Base-by-base conservation (phyloP, 2,113 vertebrate species). In the Herpailurus yagouaroundi region DNA sequence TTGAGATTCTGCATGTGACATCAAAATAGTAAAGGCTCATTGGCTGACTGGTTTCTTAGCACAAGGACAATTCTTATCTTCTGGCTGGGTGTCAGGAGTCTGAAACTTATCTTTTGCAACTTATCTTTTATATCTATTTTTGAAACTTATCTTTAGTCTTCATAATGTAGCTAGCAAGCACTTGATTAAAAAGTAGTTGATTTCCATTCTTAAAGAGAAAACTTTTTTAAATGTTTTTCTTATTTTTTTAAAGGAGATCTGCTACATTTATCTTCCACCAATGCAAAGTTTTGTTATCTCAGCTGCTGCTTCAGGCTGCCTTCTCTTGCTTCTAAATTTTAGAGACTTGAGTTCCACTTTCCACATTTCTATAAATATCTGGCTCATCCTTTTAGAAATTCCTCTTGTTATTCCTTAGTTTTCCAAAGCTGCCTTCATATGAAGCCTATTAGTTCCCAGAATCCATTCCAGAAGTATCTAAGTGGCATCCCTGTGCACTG, bases 101-200 rank as follows among this genome's bases (percentile, higher is more conserved):
- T 91, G n/a, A 81, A 86, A 80, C 74, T 80, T 91, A 27, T 12
- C 19, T 73, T 71, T 71, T 71, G 29, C 74, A 82, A 74, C 18
- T 50, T 86, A 33, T 41, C 73, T 77, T 91, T 81, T 23, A 71
- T 36, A 71, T n/a, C 8, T 73, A 41, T 41, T 73, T 73, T 73
- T 96, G 25, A 63, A 94, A 89, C 18, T 77, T 93, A 63, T 41
- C 76, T 85, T 90, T 77, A 45, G 69, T 88, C 57, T 95, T 95
- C 60, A 77, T 38, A 71, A 69, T 81, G 29, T 91, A 81, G 52
- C 13, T 71, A 73, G 50, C 36, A 86, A 52, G 4, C 16, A 68
- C 11, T 87, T 74, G 73, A 86, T 7, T 73, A 83, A 45, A 7
- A 0, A 92, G 36, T n/a, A 76, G 38, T 55, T 89, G 64, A 80